Conservation (phyloP, 2,797 vertebrate species). For the Mastacembelus armatus region DNA sequence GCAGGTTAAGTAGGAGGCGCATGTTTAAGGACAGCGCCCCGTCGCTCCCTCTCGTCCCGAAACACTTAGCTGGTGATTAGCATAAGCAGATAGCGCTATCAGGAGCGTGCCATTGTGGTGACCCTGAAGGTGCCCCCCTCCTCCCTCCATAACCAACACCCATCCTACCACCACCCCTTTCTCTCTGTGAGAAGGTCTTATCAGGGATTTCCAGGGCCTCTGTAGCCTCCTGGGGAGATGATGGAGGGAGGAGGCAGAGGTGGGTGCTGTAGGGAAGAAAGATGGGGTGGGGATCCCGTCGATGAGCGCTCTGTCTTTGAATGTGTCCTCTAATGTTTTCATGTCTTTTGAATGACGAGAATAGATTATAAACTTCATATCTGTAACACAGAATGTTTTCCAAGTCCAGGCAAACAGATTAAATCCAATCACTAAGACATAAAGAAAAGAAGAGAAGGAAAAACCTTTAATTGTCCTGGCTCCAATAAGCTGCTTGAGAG, state of each 20-base stretch:
- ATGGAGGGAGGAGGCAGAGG: conserved; percentile 65
- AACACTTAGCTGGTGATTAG: conserved; percentile 87
- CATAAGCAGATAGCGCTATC: conserved; percentile 88
- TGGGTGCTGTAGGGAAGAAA: conserved; percentile 43
- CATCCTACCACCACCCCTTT: conserved; percentile 40
- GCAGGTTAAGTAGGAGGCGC: conserved; percentile 85
- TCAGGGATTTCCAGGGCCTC: conserved; percentile 78
- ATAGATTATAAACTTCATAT: conserved; percentile 38
- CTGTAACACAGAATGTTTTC: not conserved
- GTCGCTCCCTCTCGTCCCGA: conserved; percentile 72
- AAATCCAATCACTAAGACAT: no score
- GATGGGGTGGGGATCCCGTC: conserved; percentile 28
- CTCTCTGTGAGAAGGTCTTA: conserved; percentile 77
- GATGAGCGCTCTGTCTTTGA: conserved; percentile 63
- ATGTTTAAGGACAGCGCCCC: conserved; percentile 80
- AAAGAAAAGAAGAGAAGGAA: no score
- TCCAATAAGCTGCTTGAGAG: not conserved
- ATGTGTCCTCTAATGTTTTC: conserved; percentile 70
- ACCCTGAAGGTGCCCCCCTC: conserved; percentile 73
- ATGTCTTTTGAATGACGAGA: conserved; percentile 36
- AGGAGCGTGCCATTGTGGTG: conserved; percentile 81
- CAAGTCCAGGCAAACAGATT: not conserved
- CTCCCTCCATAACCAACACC: conserved; percentile 32
- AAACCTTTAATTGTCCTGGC: no score
- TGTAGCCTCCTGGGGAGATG: conserved; percentile 76